A percentile compares a stretch with the other conserved stretches of the same genome.
Conservation (phyloP, 1,140 invertebrate genomes). For the Anoplolepis gracilipes region DNA sequence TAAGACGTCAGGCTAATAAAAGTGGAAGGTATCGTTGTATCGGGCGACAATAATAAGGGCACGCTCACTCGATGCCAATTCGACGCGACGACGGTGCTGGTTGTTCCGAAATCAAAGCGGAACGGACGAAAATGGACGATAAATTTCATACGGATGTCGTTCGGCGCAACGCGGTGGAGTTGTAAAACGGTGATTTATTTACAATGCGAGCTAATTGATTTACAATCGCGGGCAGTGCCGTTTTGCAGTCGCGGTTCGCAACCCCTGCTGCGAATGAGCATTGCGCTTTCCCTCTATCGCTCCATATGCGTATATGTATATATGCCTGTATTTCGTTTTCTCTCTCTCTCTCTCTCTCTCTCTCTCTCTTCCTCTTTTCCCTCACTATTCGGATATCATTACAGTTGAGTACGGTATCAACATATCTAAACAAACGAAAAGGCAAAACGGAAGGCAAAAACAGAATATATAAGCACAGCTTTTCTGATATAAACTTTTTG, state of each 20-base stretch:
- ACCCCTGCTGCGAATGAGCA: not conserved
- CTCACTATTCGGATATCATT: conserved; percentile 20
- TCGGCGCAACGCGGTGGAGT: conserved; percentile 75
- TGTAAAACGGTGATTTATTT: conserved; percentile 85
- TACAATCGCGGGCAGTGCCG: conserved; percentile 79
- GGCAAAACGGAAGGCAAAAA: not conserved
- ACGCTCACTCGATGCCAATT: not conserved
- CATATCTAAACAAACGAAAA: conserved; percentile 13
- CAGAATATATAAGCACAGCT: not conserved
- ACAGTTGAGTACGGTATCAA: conserved; percentile 7
- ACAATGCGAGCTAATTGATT: conserved; percentile 85
- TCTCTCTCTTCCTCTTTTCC: not conserved
- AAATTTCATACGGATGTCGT: conserved; percentile 83
- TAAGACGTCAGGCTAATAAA: not conserved
- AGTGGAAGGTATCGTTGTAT: not conserved
- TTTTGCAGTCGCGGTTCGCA: conserved; percentile 50
- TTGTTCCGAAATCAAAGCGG: conserved; percentile 66
- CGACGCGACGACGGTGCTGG: not conserved
- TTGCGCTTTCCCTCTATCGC: conserved; percentile 20
- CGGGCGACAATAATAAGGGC: conserved; percentile 28
- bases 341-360: not conserved
- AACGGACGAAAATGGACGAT: conserved; percentile 81
- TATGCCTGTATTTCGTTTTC: too few species aligned
- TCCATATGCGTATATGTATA: not conserved
- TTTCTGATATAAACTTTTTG: not conserved